Evolutionary conservation across 2,113 vertebrate genomes (phyloP), one percentile per base, ranked within the genome.

Genomic region (Tor tambroides): DNA sequence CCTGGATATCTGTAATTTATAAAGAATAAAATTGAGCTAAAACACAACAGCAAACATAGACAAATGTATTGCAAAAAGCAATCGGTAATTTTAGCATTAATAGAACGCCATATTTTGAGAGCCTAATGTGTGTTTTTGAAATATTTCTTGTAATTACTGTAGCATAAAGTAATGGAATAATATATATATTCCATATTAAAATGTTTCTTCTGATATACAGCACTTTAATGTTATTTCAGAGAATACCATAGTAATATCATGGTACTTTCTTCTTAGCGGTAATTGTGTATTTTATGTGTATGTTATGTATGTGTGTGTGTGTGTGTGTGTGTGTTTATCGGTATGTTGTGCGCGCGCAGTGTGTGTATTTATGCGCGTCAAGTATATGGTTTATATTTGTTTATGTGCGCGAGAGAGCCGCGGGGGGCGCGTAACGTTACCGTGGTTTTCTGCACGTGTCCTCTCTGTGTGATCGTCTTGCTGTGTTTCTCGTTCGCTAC

Each of bases 401-500:
- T 15, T 4, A 19, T 12, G 78, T 49, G 14, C 17, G 32, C 4
- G 56, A 26, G 46, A 7, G 56, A 26, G 46, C 51, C 61, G 80
- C 80, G 80, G 15, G 80, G 21, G 80, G 41, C 59, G 54, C 80
- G 82, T 94, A n/a, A n/a, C 32, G 32, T 32, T 32, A 95, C 94
- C 94, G 94, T 92, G 71, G 93, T 94, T 67, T 95, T 95, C 88
- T 95, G 95, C 85, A 95, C 95, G 91, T 95, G 94, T 84, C 95
- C 95, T 84, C 96, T 91, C 90, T 95, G 95, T 46, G 94, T 95
- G 93, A 96, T 95, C 72, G 93, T 95, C 90, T 95, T 95, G 92
- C 96, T 96, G 92, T 96, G 96, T 87, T 95, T 92, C 90, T 96
- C 96, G 90, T 96, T 96, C 32, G 95, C 96, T 78, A 95, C 94